Base-by-base conservation (phyloP, 2,888 invertebrate genomes). In the Ichneumoninae sp. region DNA sequence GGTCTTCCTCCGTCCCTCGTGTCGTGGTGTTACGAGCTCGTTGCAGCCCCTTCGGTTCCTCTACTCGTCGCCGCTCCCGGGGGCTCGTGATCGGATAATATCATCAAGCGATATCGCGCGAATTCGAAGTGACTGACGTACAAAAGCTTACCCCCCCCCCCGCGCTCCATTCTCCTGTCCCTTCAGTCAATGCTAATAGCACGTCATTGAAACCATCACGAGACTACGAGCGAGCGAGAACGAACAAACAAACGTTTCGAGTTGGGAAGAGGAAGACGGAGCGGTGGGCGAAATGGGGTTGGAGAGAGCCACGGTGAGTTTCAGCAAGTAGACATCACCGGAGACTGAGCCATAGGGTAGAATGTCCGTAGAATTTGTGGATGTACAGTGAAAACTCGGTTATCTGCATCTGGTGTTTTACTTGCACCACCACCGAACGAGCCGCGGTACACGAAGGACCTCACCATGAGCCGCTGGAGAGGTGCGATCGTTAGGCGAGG, bases 121-220 rank as follows among this genome's bases (percentile, higher is more conserved):
- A 89, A 89, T 88, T 87, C 88, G 82, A 86, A 83, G 78, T 80
- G 83, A 85, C 86, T 78, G 85, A 84, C 86, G 82, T 87, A 86
- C 87, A 86, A 89, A 88, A 88, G 88, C 86, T 85, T 82, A 86
- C 52, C 70, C 50, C 62, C 77, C 65, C 47, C 68, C 50, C 52
- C 77, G 52, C 85, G 80, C 84, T 75, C 72, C 82, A 60, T 82
- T 83, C 71, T 62, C 22, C 22, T 16, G 70, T 68, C 66, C 60
- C 57, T 85, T 85, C 78, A 80, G 82, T 82, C 85, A 82, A 85
- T 85, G 82, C 85, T 85, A 85, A 85, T 85, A 82, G 82, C 85
- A 82, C 85, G 85, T 85, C 85, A 85, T 82, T 85, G 82, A 85
- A 80, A 82, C 82, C 80, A 71, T 82, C 82, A 69, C 72, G 76